Conservation (phyloP, 2,888 invertebrate species). For the Drosophila acutilabella region DNA sequence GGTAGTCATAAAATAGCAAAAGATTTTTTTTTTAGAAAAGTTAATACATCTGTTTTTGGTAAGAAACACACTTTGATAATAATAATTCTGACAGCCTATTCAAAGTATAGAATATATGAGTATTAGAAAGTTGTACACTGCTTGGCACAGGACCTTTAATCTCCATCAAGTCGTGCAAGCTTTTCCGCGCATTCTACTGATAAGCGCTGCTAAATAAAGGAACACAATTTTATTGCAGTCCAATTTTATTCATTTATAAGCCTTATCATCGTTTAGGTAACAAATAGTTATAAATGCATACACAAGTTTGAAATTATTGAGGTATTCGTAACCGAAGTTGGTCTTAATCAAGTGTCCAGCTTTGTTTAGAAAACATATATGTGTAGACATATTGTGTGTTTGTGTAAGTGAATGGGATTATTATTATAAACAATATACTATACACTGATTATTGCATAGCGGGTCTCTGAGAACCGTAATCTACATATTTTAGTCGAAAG, state of each 20-base stretch:
- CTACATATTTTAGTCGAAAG: slow-evolving; percentile 17
- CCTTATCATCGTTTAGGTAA: background rate
- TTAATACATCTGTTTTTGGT: background rate
- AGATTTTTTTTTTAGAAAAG: background rate
- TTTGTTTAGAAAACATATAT: background rate
- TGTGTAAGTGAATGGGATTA: background rate
- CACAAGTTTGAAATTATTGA: background rate
- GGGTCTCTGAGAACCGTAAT: slow-evolving; percentile 14
- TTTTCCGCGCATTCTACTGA: too few relatives aligned
- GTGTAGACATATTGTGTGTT: background rate
- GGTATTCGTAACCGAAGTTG: slow-evolving; percentile 1
- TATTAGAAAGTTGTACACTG: too few relatives aligned
- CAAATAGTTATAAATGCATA: background rate
- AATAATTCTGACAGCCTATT: too few relatives aligned
- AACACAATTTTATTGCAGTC: too few relatives aligned
- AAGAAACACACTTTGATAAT: background rate
- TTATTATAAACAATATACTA: slow-evolving; percentile 15
- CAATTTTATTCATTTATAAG: too few relatives aligned
- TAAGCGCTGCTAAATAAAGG: too few relatives aligned
- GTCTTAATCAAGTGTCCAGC: slow-evolving; percentile 2
- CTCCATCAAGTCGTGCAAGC: too few relatives aligned
- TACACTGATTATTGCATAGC: background rate
- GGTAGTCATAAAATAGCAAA: background rate
- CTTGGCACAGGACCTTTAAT: too few relatives aligned
- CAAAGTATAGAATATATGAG: too few relatives aligned